Base-by-base conservation (phyloP, 1,140 invertebrate genomes). In the Neodiprion fabricii region DNA sequence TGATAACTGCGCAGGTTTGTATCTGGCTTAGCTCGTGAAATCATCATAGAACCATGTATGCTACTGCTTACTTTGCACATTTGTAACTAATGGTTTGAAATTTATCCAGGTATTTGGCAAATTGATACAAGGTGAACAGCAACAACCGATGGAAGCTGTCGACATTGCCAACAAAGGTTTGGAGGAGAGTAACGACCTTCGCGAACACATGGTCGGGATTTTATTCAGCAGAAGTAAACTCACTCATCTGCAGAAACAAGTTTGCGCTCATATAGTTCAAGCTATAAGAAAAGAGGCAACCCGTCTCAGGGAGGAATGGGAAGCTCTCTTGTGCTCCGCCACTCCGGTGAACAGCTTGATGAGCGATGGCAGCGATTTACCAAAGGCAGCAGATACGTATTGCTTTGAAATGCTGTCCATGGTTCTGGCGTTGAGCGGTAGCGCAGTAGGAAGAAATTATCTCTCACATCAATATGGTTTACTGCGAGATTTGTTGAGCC, bases 331-430 rank as follows among this genome's bases (percentile, higher is more conserved):
- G 1, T 90, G 86, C 72, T 88, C 86, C 4, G 83, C 87, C 78
- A 87, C 84, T 7, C 83, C 85, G 5, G 85, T 77, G 7, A 85
- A 85, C 67, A 89, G 86, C 78, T 79, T 85, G 5, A 76, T 86
- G 3, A 87, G 86, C 23, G 87, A 86, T 14, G 85, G 83, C 48
- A 88, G 86, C 65, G 86, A 92, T 77, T 79, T 88, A 8, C 86
- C 86, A 70, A 89, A 90, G 82, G 83, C 90, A 69, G 88, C 93
- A 3, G 97, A 99, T 88, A 96, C 96, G 9, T 99, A 98, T 84
- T 99, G 97, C 88, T 99, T 99, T 86, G 97, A 99, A 89, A 97
- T 99, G 95, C 88, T 99, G 9, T 98, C 96, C 1, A 96, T 99
- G 93, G 97, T 94, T 17, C 85, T 98, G 75, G 97, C 98, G 0